Percentiles rank a stretch among this genome's conserved stretches.
phyloP scores from a whole-genome alignment of 1,140 invertebrate genomes.

The Camponotus vicinus region DNA sequence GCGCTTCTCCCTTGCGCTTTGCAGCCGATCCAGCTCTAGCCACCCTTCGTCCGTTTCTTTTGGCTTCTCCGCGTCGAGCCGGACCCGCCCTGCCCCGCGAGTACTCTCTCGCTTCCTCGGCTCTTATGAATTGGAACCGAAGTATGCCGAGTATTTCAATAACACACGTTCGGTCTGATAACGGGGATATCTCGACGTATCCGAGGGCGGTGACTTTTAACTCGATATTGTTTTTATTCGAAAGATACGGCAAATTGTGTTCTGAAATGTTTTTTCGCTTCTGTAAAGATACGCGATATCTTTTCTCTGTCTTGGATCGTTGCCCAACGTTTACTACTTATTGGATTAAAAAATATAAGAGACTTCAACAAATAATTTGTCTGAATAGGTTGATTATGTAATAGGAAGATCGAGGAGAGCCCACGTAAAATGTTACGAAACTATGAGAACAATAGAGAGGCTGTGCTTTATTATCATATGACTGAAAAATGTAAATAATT shows the following conservation, averaged over 20 bases:
- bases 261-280: too few relatives aligned
- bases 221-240: too few relatives aligned
- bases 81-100: not conserved
- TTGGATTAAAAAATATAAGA: too few relatives aligned
- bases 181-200: not conserved
- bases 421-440: too few relatives aligned
- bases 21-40: slow-evolving; percentile 37
- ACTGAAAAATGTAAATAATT: not conserved
- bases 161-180: not conserved
- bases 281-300: too few relatives aligned
- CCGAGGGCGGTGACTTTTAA: too few relatives aligned
- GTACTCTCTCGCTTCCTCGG: slow-evolving; percentile 29
- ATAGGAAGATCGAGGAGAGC: too few relatives aligned
- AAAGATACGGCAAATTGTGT: too few relatives aligned
- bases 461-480: not conserved
- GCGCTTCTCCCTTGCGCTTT: slow-evolving; percentile 51
- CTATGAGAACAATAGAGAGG: not conserved
- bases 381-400: too few relatives aligned
- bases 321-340: too few relatives aligned
- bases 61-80: slow-evolving; percentile 30
- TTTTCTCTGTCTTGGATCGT: too few relatives aligned
- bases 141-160: not conserved
- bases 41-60: slow-evolving; percentile 59
- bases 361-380: too few relatives aligned
- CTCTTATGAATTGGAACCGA: slow-evolving; percentile 29